Conservation (phyloP, 2,113 vertebrate genomes). For the Amia ocellicauda region DNA sequence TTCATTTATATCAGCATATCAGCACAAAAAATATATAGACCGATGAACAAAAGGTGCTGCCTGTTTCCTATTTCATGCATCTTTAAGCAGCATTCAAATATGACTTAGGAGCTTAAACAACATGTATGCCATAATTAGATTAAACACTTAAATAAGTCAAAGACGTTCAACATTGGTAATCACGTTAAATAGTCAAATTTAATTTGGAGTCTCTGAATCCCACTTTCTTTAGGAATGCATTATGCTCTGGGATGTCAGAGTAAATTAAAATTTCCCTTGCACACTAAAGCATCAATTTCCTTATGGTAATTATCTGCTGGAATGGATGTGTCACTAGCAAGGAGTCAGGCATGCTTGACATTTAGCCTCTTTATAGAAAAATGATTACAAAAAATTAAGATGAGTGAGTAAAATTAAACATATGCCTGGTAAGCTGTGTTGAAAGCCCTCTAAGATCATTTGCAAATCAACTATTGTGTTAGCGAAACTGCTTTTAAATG, state of each 20-base stretch:
- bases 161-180: constrained; percentile 95
- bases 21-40: constrained; percentile 42
- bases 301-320: constrained; percentile 99
- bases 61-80: constrained; percentile 85
- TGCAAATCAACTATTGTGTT: constrained; percentile 83
- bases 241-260: constrained; percentile 95
- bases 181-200: constrained; percentile 98
- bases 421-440: constrained; percentile 78
- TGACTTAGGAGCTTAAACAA: constrained; percentile 72
- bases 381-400: constrained; percentile 97
- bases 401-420: constrained; percentile 96
- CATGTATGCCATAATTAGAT: constrained; percentile 90
- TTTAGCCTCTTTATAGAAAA: constrained; percentile 97
- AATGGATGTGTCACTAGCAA: constrained; percentile 98
- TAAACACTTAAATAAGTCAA: constrained; percentile 90
- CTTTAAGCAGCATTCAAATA: constrained; percentile 86
- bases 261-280: constrained; percentile 99
- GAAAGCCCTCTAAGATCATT: constrained; percentile 83
- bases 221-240: constrained; percentile 96
- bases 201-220: constrained; percentile 93
- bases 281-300: constrained; percentile 99
- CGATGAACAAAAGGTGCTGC: constrained; percentile 48
- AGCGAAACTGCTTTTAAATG: constrained; percentile 86
- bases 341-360: constrained; percentile 96
- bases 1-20: constrained; percentile 55